phyloP scores from a whole-genome alignment of 92 coral and sea anemone genomes.

The Siderastrea radians region DNA sequence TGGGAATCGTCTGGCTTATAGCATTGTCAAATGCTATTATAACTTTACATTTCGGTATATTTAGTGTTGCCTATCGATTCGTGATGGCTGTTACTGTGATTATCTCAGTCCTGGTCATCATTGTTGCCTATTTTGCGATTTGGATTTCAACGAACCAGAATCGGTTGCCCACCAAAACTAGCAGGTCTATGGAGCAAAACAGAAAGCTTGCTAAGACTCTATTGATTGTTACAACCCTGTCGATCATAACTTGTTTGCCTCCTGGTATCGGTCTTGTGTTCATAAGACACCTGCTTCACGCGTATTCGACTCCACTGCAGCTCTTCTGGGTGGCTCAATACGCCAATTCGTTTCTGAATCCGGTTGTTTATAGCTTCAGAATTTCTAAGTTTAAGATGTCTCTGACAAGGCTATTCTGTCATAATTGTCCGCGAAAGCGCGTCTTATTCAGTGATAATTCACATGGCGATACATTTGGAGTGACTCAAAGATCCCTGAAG shows the following conservation, averaged over 20 bases:
- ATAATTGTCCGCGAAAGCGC: background rate
- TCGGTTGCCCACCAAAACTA: background rate
- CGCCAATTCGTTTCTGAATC: conserved; percentile 25
- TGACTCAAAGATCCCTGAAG: too few relatives aligned
- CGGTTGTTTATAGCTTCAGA: conserved; percentile 18
- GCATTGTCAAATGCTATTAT: background rate
- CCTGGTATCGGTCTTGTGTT: background rate
- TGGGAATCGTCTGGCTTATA: background rate
- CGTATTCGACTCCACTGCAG: background rate
- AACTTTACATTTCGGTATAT: background rate
- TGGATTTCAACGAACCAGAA: conserved; percentile 17
- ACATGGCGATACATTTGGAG: too few relatives aligned
- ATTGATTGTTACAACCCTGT: background rate
- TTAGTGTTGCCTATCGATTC: background rate
- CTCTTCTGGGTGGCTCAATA: background rate
- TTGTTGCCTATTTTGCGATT: conserved; percentile 12
- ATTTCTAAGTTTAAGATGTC: conserved; percentile 2
- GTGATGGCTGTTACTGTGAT: background rate
- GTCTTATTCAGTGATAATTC: background rate
- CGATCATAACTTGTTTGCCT: background rate
- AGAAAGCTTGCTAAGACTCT: conserved; percentile 10
- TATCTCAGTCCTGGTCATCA: background rate
- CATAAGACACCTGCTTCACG: background rate
- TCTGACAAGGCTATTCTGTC: background rate
- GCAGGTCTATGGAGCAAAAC: background rate